Evolutionary conservation across 2,888 invertebrate species (phyloP).

Genomic region (Aradus depressus): DNA sequence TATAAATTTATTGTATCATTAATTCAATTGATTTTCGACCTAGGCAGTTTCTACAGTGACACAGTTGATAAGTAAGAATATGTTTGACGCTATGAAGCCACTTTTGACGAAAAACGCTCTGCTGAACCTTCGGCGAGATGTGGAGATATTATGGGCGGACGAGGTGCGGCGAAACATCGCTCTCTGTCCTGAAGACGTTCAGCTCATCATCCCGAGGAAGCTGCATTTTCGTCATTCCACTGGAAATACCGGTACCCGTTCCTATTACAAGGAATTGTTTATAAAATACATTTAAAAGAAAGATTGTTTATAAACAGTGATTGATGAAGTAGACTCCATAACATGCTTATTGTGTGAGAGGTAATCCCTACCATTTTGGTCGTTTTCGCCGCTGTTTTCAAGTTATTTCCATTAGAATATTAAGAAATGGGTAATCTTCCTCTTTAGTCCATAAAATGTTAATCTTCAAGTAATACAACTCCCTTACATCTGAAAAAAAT

Average conservation of each 20-base stretch:
- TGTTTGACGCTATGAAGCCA: slow-evolving; percentile 23
- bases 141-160: slow-evolving; percentile 26
- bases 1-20: not conserved
- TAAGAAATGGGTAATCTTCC: no score
- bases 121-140: slow-evolving; percentile 22
- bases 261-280: no score
- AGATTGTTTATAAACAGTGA: not conserved
- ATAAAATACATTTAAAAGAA: no score
- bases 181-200: slow-evolving; percentile 25
- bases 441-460: no score
- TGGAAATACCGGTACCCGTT: slow-evolving; percentile 4
- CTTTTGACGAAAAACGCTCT: slow-evolving; percentile 24
- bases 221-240: slow-evolving; percentile 21
- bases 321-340: no score
- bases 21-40: not conserved
- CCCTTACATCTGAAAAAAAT: no score
- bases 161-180: slow-evolving; percentile 25
- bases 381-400: no score
- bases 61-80: slow-evolving; percentile 21
- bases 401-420: no score
- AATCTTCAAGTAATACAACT: no score
- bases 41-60: slow-evolving; percentile 26
- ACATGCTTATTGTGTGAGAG: no score
- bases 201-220: slow-evolving; percentile 26
- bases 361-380: no score